Conservation (phyloP, 30 jellyfish, hydroid and myxozoan species). For the Catostylus mosaicus region DNA sequence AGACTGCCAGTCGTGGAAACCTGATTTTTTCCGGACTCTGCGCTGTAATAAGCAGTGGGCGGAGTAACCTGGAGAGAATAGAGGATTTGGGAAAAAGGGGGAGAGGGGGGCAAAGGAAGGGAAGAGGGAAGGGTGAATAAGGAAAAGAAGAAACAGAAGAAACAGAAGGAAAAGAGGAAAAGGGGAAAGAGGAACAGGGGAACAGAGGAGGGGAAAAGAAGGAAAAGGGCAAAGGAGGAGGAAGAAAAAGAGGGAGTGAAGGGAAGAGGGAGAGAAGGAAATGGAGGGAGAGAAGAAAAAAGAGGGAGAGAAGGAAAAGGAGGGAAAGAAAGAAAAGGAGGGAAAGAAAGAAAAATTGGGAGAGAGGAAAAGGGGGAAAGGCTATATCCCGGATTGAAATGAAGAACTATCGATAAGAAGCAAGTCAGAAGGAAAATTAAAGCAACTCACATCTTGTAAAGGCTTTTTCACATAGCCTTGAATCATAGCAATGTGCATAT, state of each 20-base stretch:
- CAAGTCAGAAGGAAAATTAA: background rate
- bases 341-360: too few species aligned
- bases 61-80: too few species aligned
- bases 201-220: background rate
- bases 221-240: background rate
- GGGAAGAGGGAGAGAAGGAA: too few species aligned
- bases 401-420: background rate
- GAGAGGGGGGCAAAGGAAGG: too few species aligned
- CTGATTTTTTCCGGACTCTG: too few species aligned
- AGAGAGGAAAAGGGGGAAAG: background rate
- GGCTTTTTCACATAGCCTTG: conserved; percentile 51
- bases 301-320: background rate
- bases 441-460: conserved; percentile 36
- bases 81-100: too few species aligned
- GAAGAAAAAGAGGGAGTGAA: background rate
- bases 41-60: too few species aligned
- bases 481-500: conserved; percentile 39
- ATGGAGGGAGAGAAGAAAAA: background rate
- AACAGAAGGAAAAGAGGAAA: background rate
- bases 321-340: background rate
- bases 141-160: background rate
- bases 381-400: background rate
- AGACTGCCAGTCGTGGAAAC: too few species aligned
- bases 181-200: background rate
- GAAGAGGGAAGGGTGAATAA: background rate